Base-by-base conservation (phyloP, 2,888 invertebrate genomes). In the Epirrhoe tristata region DNA sequence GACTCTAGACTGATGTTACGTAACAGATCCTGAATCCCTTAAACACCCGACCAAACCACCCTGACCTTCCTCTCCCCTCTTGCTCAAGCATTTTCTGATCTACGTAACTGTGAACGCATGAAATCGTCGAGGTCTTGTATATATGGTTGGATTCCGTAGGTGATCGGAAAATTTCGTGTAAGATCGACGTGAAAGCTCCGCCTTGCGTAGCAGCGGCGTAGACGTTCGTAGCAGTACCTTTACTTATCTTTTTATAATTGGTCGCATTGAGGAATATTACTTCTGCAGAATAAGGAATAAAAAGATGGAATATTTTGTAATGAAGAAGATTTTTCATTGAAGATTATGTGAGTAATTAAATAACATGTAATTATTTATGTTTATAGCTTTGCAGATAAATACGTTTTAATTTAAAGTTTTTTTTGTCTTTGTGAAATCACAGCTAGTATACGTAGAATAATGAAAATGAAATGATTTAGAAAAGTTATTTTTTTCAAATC, bases 21-120 rank as follows among this genome's bases (percentile, higher is more conserved):
- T 93, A 93, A 93, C 82, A 73, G 77, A 82, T 90, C 90, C 91
- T 91, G 85, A 85, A 85, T 89, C 85, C 90, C 88, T 86, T 79
- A 83, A 80, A 78, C 82, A 82, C 82, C 43, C 52, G 31, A 52
- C 89, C 85, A 85, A 16, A 73, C 65, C 77, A 7, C 7, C 6
- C 32, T 66, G 88, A 86, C 69, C 86, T 78, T 14, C 80, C 76
- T 24, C 62, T n/a, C 76, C 74, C 68, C 74, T 67, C 71, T 71
- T 31, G 5, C 6, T 43, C 4, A 51, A 39, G 54, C 31, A 6
- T 0, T 4, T 12, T 0, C 7, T 12, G 31, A 56, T 12, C 56
- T 55, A n/a, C 52, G 43, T 7, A 24, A 50, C 10, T 14, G 58
- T 34, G 52, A 60, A 48, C 48, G 55, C 51, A 63, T 43, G 12